Percentiles rank a stretch among this genome's conserved stretches.
phyloP scores from a whole-genome alignment of 2,888 invertebrate genomes.

The Tetropium fuscum region DNA sequence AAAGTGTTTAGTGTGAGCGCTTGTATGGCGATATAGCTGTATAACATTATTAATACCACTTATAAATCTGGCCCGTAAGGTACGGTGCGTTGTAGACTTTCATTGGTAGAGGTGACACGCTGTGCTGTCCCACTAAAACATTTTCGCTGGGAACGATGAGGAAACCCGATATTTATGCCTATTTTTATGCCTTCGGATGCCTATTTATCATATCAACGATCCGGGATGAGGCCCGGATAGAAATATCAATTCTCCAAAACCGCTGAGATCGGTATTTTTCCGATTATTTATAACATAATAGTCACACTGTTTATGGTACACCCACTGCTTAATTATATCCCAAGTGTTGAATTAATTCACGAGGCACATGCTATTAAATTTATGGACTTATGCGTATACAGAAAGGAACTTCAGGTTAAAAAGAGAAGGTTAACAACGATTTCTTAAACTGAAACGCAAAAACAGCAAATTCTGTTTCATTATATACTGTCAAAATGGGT shows the following conservation, averaged over 20 bases:
- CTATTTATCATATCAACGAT: constrained; percentile 42
- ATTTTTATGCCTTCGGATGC: constrained; percentile 37
- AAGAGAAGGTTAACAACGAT: too few relatives aligned
- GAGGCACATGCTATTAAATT: too few relatives aligned
- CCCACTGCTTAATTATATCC: constrained; percentile 6
- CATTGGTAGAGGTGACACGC: constrained; percentile 48
- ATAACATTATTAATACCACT: constrained; percentile 55
- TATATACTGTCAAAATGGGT: too few relatives aligned
- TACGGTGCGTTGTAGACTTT: constrained; percentile 49
- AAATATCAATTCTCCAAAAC: constrained; percentile 13
- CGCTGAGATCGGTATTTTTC: constrained; percentile 7
- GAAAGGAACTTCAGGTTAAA: too few relatives aligned
- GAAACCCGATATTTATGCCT: constrained; percentile 47
- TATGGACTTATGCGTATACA: too few relatives aligned
- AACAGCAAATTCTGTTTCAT: too few relatives aligned
- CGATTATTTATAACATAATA: constrained; percentile 14
- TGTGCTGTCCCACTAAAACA: constrained; percentile 52
- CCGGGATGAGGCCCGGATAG: constrained; percentile 22
- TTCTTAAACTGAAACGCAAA: too few relatives aligned
- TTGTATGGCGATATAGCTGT: constrained; percentile 50
- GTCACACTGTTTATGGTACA: constrained; percentile 6
- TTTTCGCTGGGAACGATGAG: constrained; percentile 48
- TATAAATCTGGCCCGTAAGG: constrained; percentile 56
- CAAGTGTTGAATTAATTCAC: constrained; percentile 1
- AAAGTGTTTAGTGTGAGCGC: constrained; percentile 50